phyloP scores from a whole-genome alignment of 2,113 vertebrate genomes.

The Cottus gobio region DNA sequence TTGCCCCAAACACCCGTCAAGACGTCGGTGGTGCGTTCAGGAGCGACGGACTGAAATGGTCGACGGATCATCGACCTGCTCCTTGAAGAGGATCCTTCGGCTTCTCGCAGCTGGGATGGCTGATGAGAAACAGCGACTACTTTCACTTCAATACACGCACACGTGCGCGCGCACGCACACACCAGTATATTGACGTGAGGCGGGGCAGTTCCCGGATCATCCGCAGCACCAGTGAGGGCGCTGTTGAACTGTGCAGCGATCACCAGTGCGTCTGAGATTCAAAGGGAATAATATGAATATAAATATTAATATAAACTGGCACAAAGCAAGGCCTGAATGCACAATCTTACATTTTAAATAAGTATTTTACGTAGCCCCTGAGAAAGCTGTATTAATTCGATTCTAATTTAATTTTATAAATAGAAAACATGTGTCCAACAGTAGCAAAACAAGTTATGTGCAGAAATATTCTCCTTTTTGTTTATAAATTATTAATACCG shows the following conservation, averaged over 20 bases:
- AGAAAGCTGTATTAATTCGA: too few species aligned
- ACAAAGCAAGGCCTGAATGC: not conserved
- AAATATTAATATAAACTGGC: not conserved
- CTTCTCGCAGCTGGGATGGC: not conserved
- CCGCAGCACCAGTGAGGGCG: constrained; percentile 40
- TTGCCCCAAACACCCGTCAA: constrained; percentile 21
- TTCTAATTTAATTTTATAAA: too few species aligned
- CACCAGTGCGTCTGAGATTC: not conserved
- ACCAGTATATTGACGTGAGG: too few species aligned
- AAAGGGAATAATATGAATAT: too few species aligned
- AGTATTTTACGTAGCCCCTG: too few species aligned
- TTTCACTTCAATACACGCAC: not conserved
- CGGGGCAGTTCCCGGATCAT: constrained; percentile 34
- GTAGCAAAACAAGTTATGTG: too few species aligned
- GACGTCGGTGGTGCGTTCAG: constrained; percentile 41
- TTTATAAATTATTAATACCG: too few species aligned
- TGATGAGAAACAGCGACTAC: not conserved
- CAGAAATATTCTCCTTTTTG: too few species aligned
- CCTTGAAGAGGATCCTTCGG: not conserved
- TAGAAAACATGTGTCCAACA: too few species aligned
- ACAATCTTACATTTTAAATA: too few species aligned
- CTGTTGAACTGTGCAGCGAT: constrained; percentile 22
- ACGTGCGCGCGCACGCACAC: not conserved
- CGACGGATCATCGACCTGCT: not conserved
- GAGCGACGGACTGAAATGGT: constrained; percentile 2